phyloP scores from a whole-genome alignment of 2,797 vertebrate species.

The Eutrigla gurnardus region DNA sequence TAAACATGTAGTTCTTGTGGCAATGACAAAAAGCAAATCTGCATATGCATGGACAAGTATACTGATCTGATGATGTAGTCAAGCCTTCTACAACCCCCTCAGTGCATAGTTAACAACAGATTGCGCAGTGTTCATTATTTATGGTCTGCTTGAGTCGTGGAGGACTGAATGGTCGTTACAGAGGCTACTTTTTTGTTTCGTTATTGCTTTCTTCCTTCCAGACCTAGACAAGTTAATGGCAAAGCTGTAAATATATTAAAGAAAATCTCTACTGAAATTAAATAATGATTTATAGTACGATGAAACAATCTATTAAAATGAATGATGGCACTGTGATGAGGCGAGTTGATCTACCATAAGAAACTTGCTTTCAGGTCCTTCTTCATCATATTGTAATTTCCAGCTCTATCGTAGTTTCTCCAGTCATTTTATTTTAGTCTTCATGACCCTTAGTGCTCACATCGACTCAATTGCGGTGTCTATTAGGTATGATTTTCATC shows the following conservation, averaged over 20 bases:
- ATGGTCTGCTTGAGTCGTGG: slow-evolving; percentile 23
- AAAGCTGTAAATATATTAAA: slow-evolving; percentile 5
- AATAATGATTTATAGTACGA: neutral
- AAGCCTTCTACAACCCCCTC: neutral
- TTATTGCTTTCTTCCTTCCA: slow-evolving; percentile 40
- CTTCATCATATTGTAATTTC: neutral
- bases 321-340: neutral
- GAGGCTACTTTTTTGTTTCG: slow-evolving; percentile 17
- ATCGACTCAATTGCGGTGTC: slow-evolving; percentile 19
- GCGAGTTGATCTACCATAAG: neutral
- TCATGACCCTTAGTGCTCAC: slow-evolving; percentile 4
- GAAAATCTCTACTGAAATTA: neutral
- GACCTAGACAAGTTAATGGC: neutral
- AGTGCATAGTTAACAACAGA: slow-evolving; percentile 33
- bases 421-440: slow-evolving; percentile 35
- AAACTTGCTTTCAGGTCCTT: neutral
- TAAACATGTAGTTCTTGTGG: neutral
- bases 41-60: neutral
- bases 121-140: slow-evolving; percentile 1
- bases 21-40: neutral
- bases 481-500: slow-evolving; percentile 17
- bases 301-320: neutral
- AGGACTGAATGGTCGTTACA: neutral
- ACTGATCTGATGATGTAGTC: neutral
- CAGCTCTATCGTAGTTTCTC: slow-evolving; percentile 9